Percentiles rank a stretch among this genome's conserved stretches.
These are phyloP conservation scores for Varroa destructor DNA, from an alignment of 1,140 invertebrate species.

Conservation along the genomic window DNA sequence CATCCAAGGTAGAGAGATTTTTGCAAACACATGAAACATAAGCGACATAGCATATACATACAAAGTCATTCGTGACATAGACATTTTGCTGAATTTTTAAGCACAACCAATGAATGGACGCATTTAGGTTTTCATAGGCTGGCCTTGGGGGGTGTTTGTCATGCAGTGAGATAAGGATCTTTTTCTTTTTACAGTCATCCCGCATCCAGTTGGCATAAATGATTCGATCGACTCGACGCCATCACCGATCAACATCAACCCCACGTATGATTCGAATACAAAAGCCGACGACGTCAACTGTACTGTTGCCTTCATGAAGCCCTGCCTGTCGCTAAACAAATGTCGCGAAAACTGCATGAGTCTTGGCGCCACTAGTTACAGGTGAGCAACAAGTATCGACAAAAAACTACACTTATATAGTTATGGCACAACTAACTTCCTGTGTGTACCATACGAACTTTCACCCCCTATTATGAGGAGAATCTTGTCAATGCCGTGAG, in stretches of 20 bases:
- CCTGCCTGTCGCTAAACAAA: constrained; percentile 76
- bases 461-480: too few relatives aligned
- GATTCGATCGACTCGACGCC: constrained; percentile 4
- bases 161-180: too few relatives aligned
- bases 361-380: constrained; percentile 57
- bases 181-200: not conserved
- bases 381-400: constrained; percentile 49
- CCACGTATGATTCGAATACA: constrained; percentile 17
- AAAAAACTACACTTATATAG: not conserved
- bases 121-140: too few relatives aligned
- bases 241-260: constrained; percentile 22
- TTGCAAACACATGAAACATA: too few relatives aligned
- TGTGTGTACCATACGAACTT: not conserved
- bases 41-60: too few relatives aligned
- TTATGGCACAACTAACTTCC: not conserved
- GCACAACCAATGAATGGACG: too few relatives aligned
- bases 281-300: constrained; percentile 52
- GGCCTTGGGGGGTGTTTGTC: too few relatives aligned
- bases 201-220: constrained; percentile 1
- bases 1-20: too few relatives aligned
- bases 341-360: constrained; percentile 64
- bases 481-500: too few relatives aligned
- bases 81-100: too few relatives aligned
- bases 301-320: constrained; percentile 76
- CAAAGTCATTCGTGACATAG: too few relatives aligned